Conservation (phyloP, 2,113 vertebrate genomes). For the Lycaon pictus region DNA sequence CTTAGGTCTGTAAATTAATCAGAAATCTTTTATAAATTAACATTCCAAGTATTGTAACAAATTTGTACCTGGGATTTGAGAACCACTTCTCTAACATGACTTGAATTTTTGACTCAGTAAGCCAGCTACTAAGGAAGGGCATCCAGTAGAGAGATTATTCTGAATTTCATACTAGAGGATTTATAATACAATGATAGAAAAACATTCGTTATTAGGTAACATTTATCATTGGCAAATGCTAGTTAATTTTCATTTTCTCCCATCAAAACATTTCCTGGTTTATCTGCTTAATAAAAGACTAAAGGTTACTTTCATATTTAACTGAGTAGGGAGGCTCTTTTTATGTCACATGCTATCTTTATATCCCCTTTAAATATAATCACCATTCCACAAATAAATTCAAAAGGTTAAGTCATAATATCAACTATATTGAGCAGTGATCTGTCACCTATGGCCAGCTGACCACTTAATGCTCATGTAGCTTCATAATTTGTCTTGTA, state of each 20-base stretch:
- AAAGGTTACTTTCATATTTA: constrained; percentile 10
- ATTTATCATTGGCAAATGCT: background rate
- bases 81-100: background rate
- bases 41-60: background rate
- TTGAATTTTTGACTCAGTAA: background rate
- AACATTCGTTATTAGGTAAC: background rate
- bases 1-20: background rate
- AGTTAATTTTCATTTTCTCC: background rate
- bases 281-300: background rate
- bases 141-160: background rate
- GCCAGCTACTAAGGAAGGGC: background rate
- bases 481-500: background rate
- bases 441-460: background rate
- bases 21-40: background rate
- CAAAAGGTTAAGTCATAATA: background rate
- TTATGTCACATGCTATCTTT: background rate
- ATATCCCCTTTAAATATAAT: background rate
- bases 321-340: background rate
- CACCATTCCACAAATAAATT: background rate
- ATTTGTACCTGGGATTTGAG: background rate
- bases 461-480: background rate
- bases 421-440: background rate
- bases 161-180: background rate
- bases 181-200: background rate
- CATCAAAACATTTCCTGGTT: background rate